phyloP scores from a whole-genome alignment of 2,113 vertebrate species.

The Agelaius tricolor region DNA sequence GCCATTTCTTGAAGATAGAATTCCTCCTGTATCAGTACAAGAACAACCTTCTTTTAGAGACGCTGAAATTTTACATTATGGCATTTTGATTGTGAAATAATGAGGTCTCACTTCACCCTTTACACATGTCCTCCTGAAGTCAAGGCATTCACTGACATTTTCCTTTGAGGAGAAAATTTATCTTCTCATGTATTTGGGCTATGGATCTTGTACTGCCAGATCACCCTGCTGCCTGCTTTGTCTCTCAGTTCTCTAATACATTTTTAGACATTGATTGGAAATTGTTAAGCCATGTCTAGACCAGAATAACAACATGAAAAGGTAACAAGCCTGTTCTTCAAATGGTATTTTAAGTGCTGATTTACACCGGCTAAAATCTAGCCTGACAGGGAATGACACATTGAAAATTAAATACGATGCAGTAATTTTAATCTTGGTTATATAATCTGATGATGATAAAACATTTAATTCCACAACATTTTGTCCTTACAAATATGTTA shows the following conservation, averaged over 20 bases:
- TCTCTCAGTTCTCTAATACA: not conserved
- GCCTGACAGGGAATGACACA: not conserved
- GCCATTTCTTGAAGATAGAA: not conserved
- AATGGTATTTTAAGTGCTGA: conserved; percentile 23
- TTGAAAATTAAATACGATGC: not conserved
- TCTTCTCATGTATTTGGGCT: not conserved
- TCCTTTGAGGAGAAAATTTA: not conserved
- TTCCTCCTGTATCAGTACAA: not conserved
- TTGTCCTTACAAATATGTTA: not conserved
- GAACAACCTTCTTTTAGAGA: not conserved
- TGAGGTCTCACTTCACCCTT: not conserved
- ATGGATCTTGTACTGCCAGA: not conserved
- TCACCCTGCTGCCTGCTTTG: not conserved
- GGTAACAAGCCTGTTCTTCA: conserved; percentile 30
- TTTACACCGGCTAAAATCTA: conserved; percentile 42
- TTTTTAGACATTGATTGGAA: conserved; percentile 45
- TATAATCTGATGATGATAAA: not conserved
- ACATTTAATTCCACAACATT: not conserved
- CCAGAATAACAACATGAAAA: conserved; percentile 20
- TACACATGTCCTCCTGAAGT: not conserved
- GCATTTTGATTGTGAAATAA: not conserved
- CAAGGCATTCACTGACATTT: not conserved
- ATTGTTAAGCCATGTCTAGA: conserved; percentile 46
- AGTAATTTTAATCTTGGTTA: not conserved
- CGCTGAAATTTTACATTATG: not conserved